These are phyloP conservation scores for Synodontis membranacea DNA, from an alignment of 2,113 vertebrate species.

Conservation along the genomic window DNA sequence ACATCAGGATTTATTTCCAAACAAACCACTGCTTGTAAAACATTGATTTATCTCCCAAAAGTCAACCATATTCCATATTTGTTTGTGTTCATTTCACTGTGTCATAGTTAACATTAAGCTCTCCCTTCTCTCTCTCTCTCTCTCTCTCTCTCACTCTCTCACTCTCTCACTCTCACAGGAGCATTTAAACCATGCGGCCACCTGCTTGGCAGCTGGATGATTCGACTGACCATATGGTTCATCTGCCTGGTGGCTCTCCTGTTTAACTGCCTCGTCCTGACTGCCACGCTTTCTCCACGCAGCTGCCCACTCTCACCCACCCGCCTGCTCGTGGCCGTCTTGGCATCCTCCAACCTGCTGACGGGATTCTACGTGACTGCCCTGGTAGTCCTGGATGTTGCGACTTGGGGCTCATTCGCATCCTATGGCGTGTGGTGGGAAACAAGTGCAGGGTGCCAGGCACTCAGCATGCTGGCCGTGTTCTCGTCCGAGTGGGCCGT, in stretches of 20 bases:
- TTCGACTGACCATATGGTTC: slow-evolving; percentile 97
- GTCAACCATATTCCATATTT: not conserved
- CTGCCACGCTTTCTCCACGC: slow-evolving; percentile 75
- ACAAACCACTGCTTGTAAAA: not conserved
- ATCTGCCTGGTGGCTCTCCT: slow-evolving; percentile 92
- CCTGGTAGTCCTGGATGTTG: slow-evolving; percentile 84
- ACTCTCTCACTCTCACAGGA: slow-evolving; percentile 70
- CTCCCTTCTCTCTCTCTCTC: not conserved
- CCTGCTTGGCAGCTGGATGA: slow-evolving; percentile 98
- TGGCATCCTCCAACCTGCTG: slow-evolving; percentile 89
- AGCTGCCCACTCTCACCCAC: slow-evolving; percentile 71
- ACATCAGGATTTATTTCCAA: not conserved
- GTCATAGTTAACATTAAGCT: not conserved
- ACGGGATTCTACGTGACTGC: slow-evolving; percentile 88
- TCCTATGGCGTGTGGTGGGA: slow-evolving; percentile 97
- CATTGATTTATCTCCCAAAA: not conserved
- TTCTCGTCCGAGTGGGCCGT: slow-evolving; percentile 93
- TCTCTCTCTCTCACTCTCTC: no score
- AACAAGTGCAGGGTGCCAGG: slow-evolving; percentile 86
- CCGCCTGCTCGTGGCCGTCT: slow-evolving; percentile 85
- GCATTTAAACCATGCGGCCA: slow-evolving; percentile 97
- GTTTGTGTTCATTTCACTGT: not conserved
- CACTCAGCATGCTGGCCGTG: slow-evolving; percentile 86
- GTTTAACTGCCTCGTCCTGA: slow-evolving; percentile 89
- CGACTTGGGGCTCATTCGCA: slow-evolving; percentile 92